Percentiles rank a stretch among this genome's conserved stretches.
These are phyloP conservation scores for Arizona elegans DNA, from an alignment of 2,113 vertebrate genomes.

Conservation along the genomic window DNA sequence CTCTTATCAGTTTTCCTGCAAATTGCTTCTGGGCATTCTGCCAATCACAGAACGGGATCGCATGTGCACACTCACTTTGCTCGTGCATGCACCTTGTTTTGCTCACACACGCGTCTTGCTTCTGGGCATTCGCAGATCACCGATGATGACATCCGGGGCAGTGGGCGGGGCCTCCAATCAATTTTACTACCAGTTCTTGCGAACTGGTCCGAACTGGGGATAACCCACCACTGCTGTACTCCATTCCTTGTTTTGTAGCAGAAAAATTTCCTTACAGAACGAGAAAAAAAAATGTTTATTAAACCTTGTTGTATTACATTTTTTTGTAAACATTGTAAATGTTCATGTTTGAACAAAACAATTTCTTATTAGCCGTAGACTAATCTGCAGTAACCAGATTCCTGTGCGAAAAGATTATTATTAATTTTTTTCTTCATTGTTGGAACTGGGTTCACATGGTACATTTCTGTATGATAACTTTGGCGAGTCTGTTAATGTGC, in stretches of 20 bases:
- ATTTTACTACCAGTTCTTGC: too few species aligned
- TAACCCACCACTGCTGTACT: background rate
- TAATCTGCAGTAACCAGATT: slow-evolving; percentile 54
- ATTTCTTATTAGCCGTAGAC: slow-evolving; percentile 10
- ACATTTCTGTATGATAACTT: slow-evolving; percentile 19
- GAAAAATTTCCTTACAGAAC: background rate
- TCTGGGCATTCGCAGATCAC: too few species aligned
- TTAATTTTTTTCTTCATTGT: slow-evolving; percentile 26
- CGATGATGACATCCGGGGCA: too few species aligned
- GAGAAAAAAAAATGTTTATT: background rate
- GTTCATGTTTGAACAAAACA: slow-evolving; percentile 10
- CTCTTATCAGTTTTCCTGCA: too few species aligned
- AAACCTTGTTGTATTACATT: background rate
- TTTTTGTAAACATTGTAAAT: background rate
- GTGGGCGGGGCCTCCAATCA: too few species aligned
- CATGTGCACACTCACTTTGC: too few species aligned
- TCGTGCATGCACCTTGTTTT: too few species aligned
- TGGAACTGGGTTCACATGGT: slow-evolving; percentile 28
- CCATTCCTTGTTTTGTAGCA: background rate
- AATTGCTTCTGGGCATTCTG: too few species aligned
- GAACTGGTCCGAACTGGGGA: too few species aligned
- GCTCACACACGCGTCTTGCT: too few species aligned
- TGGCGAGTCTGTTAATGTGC: slow-evolving; percentile 16
- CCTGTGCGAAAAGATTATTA: slow-evolving; percentile 16
- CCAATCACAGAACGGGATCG: too few species aligned